Percentiles rank a stretch among this genome's conserved stretches.
Evolutionary conservation across 2,797 vertebrate species (phyloP).

Genomic region (Microctenopoma stevenorrisi): DNA sequence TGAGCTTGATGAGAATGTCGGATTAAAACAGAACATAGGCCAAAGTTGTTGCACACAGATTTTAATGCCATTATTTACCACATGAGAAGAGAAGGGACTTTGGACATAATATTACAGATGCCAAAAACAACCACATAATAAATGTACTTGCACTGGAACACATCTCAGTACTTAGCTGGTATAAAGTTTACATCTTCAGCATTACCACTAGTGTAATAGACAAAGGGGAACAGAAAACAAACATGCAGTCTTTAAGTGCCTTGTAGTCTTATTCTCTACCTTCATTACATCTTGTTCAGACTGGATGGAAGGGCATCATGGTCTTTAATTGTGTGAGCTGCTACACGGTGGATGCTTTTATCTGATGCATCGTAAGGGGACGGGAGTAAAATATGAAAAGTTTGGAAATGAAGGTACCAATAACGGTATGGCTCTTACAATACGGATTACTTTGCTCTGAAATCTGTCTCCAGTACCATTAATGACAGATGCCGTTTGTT

Average conservation of each 20-base stretch:
- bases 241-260: background rate
- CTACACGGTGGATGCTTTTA: conserved; percentile 27
- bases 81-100: background rate
- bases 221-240: background rate
- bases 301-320: background rate
- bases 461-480: conserved; percentile 14
- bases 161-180: too few species aligned
- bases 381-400: conserved; percentile 1
- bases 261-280: background rate
- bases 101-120: too few species aligned
- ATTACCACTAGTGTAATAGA: too few species aligned
- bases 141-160: too few species aligned
- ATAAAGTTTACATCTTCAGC: too few species aligned
- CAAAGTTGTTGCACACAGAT: background rate
- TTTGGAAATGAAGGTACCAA: background rate
- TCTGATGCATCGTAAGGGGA: conserved; percentile 2
- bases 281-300: conserved; percentile 1
- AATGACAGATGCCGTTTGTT: background rate
- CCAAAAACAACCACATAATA: too few species aligned
- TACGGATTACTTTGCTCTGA: conserved; percentile 16
- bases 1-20: background rate
- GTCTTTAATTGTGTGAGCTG: background rate
- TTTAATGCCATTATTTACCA: background rate
- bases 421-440: conserved; percentile 10
- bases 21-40: background rate